A percentile compares a stretch with the other conserved stretches of the same genome.
These are phyloP conservation scores for Uria lomvia DNA, from an alignment of 2,113 vertebrate species.

Conservation along the genomic window DNA sequence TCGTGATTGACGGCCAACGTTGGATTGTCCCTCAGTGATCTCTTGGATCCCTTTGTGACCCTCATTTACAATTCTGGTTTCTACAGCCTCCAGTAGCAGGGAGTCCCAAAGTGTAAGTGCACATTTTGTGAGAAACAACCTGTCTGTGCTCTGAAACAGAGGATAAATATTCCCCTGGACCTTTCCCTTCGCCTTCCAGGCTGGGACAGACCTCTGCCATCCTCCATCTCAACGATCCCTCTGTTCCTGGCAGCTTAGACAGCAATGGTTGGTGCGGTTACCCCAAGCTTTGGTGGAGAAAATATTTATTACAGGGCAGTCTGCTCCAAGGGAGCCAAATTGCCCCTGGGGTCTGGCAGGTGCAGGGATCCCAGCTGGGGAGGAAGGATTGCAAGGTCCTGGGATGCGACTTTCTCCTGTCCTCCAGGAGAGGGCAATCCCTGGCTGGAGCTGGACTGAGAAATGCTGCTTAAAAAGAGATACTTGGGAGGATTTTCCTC, in stretches of 20 bases:
- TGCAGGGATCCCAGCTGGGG: background rate
- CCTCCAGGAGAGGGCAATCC: conserved; percentile 65
- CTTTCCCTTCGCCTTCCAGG: background rate
- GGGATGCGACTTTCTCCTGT: background rate
- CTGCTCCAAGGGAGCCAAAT: background rate
- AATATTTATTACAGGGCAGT: background rate
- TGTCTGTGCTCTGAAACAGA: background rate
- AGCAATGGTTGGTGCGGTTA: too few species aligned
- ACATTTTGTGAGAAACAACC: background rate
- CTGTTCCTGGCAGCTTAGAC: background rate
- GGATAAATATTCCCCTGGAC: background rate
- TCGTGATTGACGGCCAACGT: background rate
- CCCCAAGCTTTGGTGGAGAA: background rate
- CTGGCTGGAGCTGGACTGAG: background rate
- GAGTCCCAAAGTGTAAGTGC: background rate
- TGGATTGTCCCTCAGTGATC: background rate
- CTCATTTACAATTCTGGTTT: background rate
- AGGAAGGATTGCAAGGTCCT: background rate
- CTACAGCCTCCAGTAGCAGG: background rate
- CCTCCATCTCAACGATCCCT: background rate
- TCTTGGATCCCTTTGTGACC: background rate
- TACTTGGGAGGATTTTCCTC: background rate
- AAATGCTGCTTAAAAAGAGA: background rate
- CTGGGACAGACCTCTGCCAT: background rate
- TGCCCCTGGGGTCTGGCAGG: background rate